These are phyloP conservation scores for Oxycera nigricornis DNA, from an alignment of 2,888 invertebrate species.

Conservation along the genomic window DNA sequence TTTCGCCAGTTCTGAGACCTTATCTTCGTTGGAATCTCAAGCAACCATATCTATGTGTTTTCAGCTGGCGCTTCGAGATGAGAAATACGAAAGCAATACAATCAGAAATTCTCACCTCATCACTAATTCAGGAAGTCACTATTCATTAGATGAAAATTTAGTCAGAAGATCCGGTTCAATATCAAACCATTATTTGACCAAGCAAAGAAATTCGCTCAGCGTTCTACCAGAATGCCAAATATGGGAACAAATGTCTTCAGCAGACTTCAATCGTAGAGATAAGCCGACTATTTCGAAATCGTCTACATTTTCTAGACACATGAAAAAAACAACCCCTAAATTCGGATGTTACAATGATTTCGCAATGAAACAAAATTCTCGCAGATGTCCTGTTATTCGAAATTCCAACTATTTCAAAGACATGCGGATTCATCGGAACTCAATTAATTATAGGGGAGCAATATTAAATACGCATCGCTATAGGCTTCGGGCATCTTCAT, in stretches of 20 bases:
- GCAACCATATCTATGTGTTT: neutral
- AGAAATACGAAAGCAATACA: neutral
- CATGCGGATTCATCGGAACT: constrained; percentile 75
- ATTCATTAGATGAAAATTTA: constrained; percentile 59
- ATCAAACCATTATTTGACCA: neutral
- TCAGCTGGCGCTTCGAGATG: neutral
- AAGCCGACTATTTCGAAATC: constrained; percentile 23
- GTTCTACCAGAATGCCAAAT: constrained; percentile 48
- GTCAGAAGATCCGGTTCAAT: constrained; percentile 52
- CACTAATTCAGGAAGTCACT: constrained; percentile 55
- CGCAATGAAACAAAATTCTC: constrained; percentile 54
- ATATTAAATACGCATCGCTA: constrained; percentile 84
- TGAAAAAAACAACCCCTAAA: constrained; percentile 50
- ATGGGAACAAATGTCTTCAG: constrained; percentile 50
- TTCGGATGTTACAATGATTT: neutral
- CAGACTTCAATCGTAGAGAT: constrained; percentile 46
- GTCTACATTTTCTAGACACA: no score
- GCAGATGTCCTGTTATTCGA: constrained; percentile 57
- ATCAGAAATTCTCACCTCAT: neutral
- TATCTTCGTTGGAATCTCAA: constrained; percentile 57
- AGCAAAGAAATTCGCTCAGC: constrained; percentile 59
- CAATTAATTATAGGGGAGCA: constrained; percentile 85
- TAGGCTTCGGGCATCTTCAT: constrained; percentile 83
- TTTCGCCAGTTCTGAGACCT: constrained; percentile 60
- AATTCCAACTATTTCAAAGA: constrained; percentile 74